Base-by-base conservation (phyloP, 2,113 vertebrate species). In the Clarias macrocephalus region DNA sequence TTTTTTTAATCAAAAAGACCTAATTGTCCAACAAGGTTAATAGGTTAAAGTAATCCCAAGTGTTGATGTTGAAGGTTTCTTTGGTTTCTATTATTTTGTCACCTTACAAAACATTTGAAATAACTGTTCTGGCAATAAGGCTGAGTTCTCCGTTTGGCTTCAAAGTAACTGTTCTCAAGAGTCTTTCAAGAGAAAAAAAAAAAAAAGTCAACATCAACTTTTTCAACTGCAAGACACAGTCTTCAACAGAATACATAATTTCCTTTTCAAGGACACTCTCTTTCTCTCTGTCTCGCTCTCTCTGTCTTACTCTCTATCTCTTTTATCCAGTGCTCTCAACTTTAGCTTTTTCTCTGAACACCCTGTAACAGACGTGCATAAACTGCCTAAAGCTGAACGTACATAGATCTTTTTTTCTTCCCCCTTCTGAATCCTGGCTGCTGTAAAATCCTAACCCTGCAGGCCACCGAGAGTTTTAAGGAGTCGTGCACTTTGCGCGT, bases 401-500 rank as follows among this genome's bases (percentile, higher is more conserved):
- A 13, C 19, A 65, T 9, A 79, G 73, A 85, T 60, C 59, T 54
- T 52, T 66, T 63, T 84, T 72, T 42, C 6, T 42, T 42, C 77
- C 75, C 68, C 57, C 48, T 30, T 88, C 48, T 84, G 33, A 86
- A 85, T 87, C 84, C 85, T 86, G 56, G 54, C 87, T 88, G 81
- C 80, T 52, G 73, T 85, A 52, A 88, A 86, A 82, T 42, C 37
- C 60, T n/a, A 89, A 85, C 65, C 57, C 76, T 68, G 15, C 57
- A 82, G 28, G 82, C 66, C 30, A 25, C 79, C 81, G 48, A 68
- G 66, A 88, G 23, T 48, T 82, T 89, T 76, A 89, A 75, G 62
- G 80, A 83, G 80, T 87, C 68, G 65, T 86, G 33, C 63, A 57
- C 28, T 56, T 84, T 85, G 48, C 77, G 54, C 60, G 57, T 88